Evolutionary conservation across 2,888 invertebrate species (phyloP).

Genomic region (Desoria tigrina): DNA sequence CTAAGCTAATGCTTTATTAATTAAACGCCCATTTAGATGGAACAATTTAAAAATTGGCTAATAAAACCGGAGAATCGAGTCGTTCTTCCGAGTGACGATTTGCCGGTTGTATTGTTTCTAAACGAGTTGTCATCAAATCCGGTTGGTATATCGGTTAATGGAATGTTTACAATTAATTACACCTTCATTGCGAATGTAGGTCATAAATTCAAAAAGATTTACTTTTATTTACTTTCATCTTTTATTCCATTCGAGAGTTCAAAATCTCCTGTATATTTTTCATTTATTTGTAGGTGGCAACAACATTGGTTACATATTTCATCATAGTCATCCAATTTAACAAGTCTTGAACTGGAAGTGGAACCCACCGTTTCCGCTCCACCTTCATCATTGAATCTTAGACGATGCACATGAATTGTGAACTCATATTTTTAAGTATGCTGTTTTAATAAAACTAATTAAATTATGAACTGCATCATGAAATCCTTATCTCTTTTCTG

Average conservation of each 20-base stretch:
- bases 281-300: not conserved
- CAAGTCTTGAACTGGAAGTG: too few species aligned
- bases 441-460: too few species aligned
- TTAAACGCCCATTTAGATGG: not conserved
- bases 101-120: not conserved
- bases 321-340: not conserved
- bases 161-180: slow-evolving; percentile 5
- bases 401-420: too few species aligned
- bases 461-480: too few species aligned
- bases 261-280: too few species aligned
- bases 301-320: not conserved
- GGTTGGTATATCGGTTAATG: slow-evolving; percentile 12
- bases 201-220: not conserved
- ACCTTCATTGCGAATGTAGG: slow-evolving; percentile 4
- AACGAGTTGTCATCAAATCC: not conserved
- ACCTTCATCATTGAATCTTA: too few species aligned
- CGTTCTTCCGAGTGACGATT: not conserved
- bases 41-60: not conserved
- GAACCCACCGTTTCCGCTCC: too few species aligned
- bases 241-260: too few species aligned
- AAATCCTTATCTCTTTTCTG: too few species aligned
- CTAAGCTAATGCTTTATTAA: too few species aligned
- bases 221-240: not conserved
- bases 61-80: not conserved
- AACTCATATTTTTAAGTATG: too few species aligned